A percentile compares a stretch with the other conserved stretches of the same genome.
phyloP scores from a whole-genome alignment of 2,797 vertebrate species.

The Malacoraja senta region DNA sequence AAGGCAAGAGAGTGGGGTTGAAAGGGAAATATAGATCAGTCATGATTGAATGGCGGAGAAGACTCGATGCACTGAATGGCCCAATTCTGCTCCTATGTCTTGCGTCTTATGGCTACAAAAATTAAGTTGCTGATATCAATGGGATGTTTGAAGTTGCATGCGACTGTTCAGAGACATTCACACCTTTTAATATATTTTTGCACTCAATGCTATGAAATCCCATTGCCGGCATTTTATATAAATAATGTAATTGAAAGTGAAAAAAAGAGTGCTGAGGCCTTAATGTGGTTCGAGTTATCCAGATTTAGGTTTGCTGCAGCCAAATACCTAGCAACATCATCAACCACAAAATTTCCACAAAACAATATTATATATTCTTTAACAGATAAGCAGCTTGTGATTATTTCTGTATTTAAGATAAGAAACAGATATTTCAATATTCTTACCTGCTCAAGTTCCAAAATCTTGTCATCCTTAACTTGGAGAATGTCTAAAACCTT shows the following conservation, averaged over 20 bases:
- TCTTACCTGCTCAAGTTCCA: constrained; percentile 78
- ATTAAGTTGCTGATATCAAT: not conserved
- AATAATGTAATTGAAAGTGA: not conserved
- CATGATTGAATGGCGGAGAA: no score
- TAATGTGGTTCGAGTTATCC: not conserved
- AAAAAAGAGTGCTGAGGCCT: not conserved
- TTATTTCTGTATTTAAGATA: not conserved
- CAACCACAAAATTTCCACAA: not conserved
- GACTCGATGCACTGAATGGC: no score
- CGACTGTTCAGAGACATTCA: not conserved
- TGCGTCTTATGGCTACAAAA: not conserved
- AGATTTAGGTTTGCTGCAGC: not conserved
- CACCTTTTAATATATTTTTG: not conserved
- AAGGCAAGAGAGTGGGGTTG: no score
- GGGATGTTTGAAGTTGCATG: not conserved
- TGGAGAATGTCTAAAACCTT: constrained; percentile 85
- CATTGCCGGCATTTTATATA: not conserved
- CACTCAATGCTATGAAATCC: not conserved
- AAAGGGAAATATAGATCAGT: no score
- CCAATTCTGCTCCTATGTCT: no score
- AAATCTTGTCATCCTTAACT: constrained; percentile 76
- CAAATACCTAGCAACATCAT: not conserved
- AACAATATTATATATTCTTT: not conserved
- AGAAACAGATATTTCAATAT: constrained; percentile 8
- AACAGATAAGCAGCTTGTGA: not conserved